Percentiles rank a stretch among this genome's conserved stretches.
Evolutionary conservation across 1,140 invertebrate species (phyloP).

Genomic region (Anthonomus grandis): DNA sequence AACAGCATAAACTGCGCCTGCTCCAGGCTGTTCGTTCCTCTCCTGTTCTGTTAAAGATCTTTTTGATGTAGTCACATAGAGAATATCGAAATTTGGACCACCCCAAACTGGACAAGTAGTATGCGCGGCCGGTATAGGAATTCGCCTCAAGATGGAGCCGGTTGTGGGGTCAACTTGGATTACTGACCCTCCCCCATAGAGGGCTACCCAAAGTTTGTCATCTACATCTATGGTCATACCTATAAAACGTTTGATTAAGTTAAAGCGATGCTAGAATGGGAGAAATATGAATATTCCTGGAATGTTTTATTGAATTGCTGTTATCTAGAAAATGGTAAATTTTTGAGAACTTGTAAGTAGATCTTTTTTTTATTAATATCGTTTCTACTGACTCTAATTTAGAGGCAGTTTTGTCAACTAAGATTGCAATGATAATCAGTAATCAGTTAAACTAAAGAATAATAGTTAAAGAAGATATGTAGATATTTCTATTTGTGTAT

Average conservation of each 20-base stretch:
- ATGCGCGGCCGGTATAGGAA: constrained; percentile 63
- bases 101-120: constrained; percentile 80
- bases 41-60: constrained; percentile 51
- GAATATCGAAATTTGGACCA: constrained; percentile 66
- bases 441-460: not conserved
- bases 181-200: constrained; percentile 53
- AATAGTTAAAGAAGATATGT: constrained; percentile 31
- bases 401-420: no score
- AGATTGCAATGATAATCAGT: not conserved
- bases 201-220: constrained; percentile 65
- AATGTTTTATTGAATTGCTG: no score
- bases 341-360: no score
- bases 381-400: no score
- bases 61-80: constrained; percentile 72
- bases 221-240: constrained; percentile 69
- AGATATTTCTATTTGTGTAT: not conserved
- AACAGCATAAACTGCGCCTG: constrained; percentile 72
- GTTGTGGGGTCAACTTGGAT: constrained; percentile 55
- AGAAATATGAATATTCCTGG: no score
- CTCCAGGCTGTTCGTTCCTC: constrained; percentile 56
- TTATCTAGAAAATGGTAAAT: no score
- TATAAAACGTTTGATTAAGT: no score
- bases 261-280: no score
- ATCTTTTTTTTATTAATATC: no score
- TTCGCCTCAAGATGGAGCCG: constrained; percentile 53